These are phyloP conservation scores for Papilio xuthus DNA, from an alignment of 1,140 invertebrate species.

Conservation along the genomic window DNA sequence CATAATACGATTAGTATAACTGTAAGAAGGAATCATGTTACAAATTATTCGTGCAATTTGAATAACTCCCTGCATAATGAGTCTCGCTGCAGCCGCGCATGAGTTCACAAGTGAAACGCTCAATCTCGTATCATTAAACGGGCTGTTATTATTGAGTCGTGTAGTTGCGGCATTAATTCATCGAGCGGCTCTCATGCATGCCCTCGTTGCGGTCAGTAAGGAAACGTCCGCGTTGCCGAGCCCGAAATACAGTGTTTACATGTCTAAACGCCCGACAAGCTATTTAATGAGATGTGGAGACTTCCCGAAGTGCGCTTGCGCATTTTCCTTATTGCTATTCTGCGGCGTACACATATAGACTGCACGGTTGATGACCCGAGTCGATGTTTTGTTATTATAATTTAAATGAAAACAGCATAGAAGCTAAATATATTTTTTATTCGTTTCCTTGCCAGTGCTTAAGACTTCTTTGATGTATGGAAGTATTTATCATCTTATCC, in stretches of 20 bases:
- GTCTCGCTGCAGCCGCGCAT: background rate
- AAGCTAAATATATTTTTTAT: constrained; percentile 9
- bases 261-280: constrained; percentile 21
- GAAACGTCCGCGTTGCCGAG: constrained; percentile 9
- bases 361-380: constrained; percentile 7
- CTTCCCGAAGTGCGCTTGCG: constrained; percentile 22
- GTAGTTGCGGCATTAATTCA: constrained; percentile 16
- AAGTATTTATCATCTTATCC: no score
- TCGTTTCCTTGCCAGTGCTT: background rate
- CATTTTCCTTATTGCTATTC: constrained; percentile 22
- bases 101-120: constrained; percentile 14
- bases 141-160: constrained; percentile 28
- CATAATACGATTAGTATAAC: background rate
- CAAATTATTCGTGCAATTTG: constrained; percentile 8
- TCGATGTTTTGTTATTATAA: background rate
- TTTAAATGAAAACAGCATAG: background rate
- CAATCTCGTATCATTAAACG: constrained; percentile 15
- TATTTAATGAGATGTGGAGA: constrained; percentile 23
- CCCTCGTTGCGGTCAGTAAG: constrained; percentile 22
- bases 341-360: constrained; percentile 15
- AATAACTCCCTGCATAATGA: constrained; percentile 18
- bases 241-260: constrained; percentile 32
- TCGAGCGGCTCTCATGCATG: constrained; percentile 25
- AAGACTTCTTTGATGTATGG: background rate
- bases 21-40: background rate